Evolutionary conservation across 2,113 vertebrate species (phyloP).

Genomic region (Trichomycterus rosablanca): DNA sequence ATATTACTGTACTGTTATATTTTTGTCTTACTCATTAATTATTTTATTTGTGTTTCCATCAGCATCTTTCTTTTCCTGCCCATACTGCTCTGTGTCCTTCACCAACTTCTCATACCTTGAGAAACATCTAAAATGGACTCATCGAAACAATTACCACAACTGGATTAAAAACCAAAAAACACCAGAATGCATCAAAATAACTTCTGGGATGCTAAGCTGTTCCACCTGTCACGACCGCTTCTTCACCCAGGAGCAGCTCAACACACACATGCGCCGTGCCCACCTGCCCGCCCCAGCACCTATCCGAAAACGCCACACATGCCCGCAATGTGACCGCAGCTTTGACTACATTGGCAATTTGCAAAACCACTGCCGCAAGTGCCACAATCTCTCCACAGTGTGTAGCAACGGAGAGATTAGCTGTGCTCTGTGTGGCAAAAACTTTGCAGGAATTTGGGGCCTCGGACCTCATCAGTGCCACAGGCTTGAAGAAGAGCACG

Average conservation of each 20-base stretch:
- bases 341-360: conserved; percentile 79
- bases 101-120: conserved; percentile 65
- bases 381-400: conserved; percentile 68
- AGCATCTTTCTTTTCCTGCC: conserved; percentile 61
- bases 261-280: conserved; percentile 58
- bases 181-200: conserved; percentile 47
- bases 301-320: conserved; percentile 64
- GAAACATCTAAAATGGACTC: conserved; percentile 72
- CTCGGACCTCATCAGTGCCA: conserved; percentile 73
- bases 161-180: conserved; percentile 60
- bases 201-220: conserved; percentile 61
- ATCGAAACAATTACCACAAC: conserved; percentile 66
- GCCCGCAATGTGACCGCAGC: conserved; percentile 75
- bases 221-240: conserved; percentile 67
- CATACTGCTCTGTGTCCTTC: conserved; percentile 69
- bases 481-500: conserved; percentile 47
- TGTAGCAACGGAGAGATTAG: conserved; percentile 68
- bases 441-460: conserved; percentile 71
- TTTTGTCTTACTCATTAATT: too few species aligned
- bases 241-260: conserved; percentile 60
- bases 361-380: conserved; percentile 73
- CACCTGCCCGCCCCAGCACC: conserved; percentile 58
- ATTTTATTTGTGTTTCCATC: conserved; percentile 22
- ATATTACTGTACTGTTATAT: too few species aligned
- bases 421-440: conserved; percentile 72